Evolutionary conservation across 64 coral and sea anemone species (phyloP).

Genomic region (Montipora capricornis): DNA sequence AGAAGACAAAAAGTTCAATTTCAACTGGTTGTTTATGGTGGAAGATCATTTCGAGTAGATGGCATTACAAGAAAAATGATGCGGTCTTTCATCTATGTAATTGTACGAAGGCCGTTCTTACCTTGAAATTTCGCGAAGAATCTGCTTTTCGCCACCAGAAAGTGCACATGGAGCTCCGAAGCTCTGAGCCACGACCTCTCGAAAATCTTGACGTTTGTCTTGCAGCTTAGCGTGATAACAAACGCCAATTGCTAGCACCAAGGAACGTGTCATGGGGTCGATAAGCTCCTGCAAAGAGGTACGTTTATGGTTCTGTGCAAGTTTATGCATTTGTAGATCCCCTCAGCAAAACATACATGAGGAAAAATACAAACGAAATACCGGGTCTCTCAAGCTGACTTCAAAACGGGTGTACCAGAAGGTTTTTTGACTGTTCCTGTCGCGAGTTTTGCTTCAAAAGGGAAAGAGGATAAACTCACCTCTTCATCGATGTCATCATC

Average conservation of each 20-base stretch:
- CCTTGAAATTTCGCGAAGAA: constrained; percentile 77
- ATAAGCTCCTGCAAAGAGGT: neutral
- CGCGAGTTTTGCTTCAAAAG: neutral
- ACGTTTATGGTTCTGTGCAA: neutral
- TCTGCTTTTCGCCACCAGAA: constrained; percentile 55
- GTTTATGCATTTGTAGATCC: neutral
- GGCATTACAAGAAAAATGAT: neutral
- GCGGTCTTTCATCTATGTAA: neutral
- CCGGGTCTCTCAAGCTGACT: too few relatives aligned
- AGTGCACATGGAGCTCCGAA: constrained; percentile 53
- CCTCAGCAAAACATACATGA: neutral
- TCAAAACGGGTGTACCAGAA: too few relatives aligned
- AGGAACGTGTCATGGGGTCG: constrained; percentile 22
- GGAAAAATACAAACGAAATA: too few relatives aligned
- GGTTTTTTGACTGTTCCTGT: neutral
- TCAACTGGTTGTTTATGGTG: neutral
- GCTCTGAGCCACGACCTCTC: constrained; percentile 29
- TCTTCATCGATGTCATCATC: constrained; percentile 33
- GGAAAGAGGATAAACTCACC: neutral
- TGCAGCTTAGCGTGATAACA: constrained; percentile 69
- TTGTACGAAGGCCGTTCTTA: neutral
- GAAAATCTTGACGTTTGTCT: constrained; percentile 7
- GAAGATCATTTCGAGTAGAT: neutral
- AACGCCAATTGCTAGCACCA: constrained; percentile 58
- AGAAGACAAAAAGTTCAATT: too few relatives aligned